Conservation (phyloP, 1,140 invertebrate genomes). For the Brachionus rotundiformis region DNA sequence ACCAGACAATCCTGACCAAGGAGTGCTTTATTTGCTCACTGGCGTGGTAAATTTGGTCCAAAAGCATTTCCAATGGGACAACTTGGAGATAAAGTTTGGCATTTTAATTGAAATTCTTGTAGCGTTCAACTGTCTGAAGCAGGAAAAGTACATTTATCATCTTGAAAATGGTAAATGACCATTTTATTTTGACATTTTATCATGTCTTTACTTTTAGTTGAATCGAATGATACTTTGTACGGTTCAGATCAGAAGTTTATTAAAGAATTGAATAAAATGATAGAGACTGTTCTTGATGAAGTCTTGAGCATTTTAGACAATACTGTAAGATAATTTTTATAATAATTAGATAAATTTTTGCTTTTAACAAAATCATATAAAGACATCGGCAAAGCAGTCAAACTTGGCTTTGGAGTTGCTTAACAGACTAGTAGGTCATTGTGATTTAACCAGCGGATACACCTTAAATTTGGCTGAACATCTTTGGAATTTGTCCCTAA, state of each 20-base stretch:
- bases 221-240: conserved; percentile 90
- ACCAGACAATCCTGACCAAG: conserved; percentile 80
- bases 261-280: conserved; percentile 70
- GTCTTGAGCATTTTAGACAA: neutral
- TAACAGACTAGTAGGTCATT: conserved; percentile 72
- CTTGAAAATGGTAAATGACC: conserved; percentile 73
- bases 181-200: neutral
- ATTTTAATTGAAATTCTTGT: conserved; percentile 74
- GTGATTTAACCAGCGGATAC: conserved; percentile 69
- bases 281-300: neutral
- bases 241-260: conserved; percentile 83
- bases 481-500: conserved; percentile 76
- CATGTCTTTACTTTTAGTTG: conserved; percentile 69
- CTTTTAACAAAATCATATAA: conserved; percentile 23
- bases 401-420: conserved; percentile 74
- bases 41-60: conserved; percentile 75
- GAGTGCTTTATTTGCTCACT: conserved; percentile 74
- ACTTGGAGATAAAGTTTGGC: conserved; percentile 66
- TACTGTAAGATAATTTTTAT: neutral
- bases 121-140: conserved; percentile 73
- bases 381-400: conserved; percentile 64
- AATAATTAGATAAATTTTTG: neutral
- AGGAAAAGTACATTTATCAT: conserved; percentile 79
- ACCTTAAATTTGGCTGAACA: conserved; percentile 73
- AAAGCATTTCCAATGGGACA: conserved; percentile 71